Evolutionary conservation across 2,797 vertebrate genomes (phyloP).

Genomic region (Sus cebifrons): DNA sequence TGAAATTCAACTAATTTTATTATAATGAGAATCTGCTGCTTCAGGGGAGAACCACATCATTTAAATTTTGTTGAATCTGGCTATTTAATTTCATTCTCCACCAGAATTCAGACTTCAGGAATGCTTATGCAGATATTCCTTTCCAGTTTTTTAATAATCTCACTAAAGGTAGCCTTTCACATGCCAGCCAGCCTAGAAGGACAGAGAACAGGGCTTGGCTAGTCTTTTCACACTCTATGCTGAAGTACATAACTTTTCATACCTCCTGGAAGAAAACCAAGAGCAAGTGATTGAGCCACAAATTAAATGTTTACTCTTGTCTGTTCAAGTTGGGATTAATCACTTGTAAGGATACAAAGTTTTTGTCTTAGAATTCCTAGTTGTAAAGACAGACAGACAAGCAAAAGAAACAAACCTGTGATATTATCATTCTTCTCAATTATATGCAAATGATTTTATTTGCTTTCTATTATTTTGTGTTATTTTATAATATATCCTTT

Average conservation of each 20-base stretch:
- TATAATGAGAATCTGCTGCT: slow-evolving; percentile 57
- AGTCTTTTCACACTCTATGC: neutral
- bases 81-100: slow-evolving; percentile 48
- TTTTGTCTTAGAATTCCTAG: neutral
- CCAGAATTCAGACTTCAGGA: slow-evolving; percentile 23
- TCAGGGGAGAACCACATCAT: neutral
- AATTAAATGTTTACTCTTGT: neutral
- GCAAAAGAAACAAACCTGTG: neutral
- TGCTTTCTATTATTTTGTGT: neutral
- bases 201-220: neutral
- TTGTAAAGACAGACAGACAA: neutral
- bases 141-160: neutral
- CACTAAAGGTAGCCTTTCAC: neutral
- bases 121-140: neutral
- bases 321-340: neutral
- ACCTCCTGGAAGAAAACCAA: neutral
- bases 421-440: neutral
- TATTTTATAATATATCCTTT: neutral
- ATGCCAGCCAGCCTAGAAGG: neutral
- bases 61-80: slow-evolving; percentile 42
- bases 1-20: slow-evolving; percentile 69
- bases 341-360: neutral
- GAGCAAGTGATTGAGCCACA: neutral
- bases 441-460: neutral
- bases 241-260: neutral